Base-by-base conservation (phyloP, 1,140 invertebrate genomes). In the Anoplophora glabripennis region DNA sequence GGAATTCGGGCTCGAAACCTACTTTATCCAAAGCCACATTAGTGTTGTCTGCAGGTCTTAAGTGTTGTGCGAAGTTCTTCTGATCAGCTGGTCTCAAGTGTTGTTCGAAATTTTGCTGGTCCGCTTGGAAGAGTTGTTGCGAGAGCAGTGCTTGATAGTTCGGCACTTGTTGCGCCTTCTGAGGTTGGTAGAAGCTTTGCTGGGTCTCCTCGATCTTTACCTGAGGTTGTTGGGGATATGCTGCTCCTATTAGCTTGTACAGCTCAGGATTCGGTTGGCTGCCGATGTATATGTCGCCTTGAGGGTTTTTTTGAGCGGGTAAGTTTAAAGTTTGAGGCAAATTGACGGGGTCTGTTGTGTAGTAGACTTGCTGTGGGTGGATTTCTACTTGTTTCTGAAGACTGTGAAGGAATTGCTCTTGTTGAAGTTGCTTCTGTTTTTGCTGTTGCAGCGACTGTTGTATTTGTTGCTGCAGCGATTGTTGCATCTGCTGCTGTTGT, bases 1-100 rank as follows among this genome's bases (percentile, higher is more conserved):
- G 66, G 37, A 53, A 68, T 38, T 66, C 61, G 7, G 66, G 66
- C 44, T 57, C 48, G 14, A 64, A 34, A 12, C 48, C 48, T 1
- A 52, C 17, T n/a, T 59, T 64, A 10, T 56, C 57, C 8, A 18
- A 33, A 10, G 53, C 48, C 21, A 36, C 37, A 8, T 52, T 34
- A 9, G 7, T 4, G 12, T 34, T 38, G 5, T 44, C 52, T 8
- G 21, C 18, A 10, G 42, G 12, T 15, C 10, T 38, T 2, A 54
- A 2, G 1, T 54, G 52, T 34, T 44, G 38, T 7, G 12, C 1
- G 18, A 12, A 28, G 18, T 14, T 15, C 15, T 47, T 21, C 28
- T 45, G 38, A 7, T 48, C 34, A 1, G 36, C 15, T 37, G 42
- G 12, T 15, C 10, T 38, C 2, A 54, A 2, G 1, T 54, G 52